Percentiles rank a stretch among this genome's conserved stretches.
phyloP scores from a whole-genome alignment of 2,797 vertebrate species.

The Protosalanx chinensis region DNA sequence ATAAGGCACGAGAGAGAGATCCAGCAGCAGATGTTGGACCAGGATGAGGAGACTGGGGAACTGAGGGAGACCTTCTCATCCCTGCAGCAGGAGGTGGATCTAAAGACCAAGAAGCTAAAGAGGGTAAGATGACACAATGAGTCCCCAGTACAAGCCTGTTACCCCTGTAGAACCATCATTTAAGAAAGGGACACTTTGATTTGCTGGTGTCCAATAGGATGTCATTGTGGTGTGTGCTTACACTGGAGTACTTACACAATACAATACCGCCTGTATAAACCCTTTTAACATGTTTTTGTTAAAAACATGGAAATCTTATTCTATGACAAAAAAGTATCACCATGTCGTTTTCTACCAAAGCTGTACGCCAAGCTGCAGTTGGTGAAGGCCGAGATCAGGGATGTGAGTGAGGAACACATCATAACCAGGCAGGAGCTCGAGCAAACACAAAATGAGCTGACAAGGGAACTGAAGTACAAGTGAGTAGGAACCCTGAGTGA shows the following conservation, averaged over 20 bases:
- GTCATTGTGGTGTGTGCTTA: too few species aligned
- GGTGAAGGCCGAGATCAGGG: constrained; percentile 88
- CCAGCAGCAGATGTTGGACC: constrained; percentile 89
- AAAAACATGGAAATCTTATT: background rate
- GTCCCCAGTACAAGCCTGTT: background rate
- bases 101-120: constrained; percentile 96
- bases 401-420: constrained; percentile 90
- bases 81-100: constrained; percentile 95
- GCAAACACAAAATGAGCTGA: constrained; percentile 93
- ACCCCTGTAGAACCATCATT: too few species aligned
- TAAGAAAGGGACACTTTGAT: too few species aligned
- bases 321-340: background rate
- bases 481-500: constrained; percentile 57
- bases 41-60: constrained; percentile 93
- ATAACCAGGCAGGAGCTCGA: constrained; percentile 92
- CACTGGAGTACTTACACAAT: too few species aligned
- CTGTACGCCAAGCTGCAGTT: constrained; percentile 90
- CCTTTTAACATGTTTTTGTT: background rate
- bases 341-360: constrained; percentile 54
- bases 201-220: too few species aligned
- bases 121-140: constrained; percentile 74
- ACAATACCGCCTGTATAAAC: too few species aligned
- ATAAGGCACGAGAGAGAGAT: constrained; percentile 90
- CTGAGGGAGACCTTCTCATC: constrained; percentile 90
- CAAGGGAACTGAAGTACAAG: constrained; percentile 97